These are phyloP conservation scores for Rhodinocichla rosea DNA, from an alignment of 2,113 vertebrate genomes.

Conservation along the genomic window DNA sequence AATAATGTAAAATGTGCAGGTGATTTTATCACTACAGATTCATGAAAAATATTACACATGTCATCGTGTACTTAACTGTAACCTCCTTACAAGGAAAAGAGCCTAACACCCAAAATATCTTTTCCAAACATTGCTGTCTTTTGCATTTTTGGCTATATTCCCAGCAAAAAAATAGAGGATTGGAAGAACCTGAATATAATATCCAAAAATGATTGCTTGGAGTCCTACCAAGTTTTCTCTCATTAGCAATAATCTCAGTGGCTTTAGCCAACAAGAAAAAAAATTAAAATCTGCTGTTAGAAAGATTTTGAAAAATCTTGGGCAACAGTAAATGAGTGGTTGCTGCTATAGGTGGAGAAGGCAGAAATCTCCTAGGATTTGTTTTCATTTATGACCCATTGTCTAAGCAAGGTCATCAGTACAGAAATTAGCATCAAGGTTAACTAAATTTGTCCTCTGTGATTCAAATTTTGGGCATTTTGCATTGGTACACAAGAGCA, in stretches of 20 bases:
- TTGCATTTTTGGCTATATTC: background rate
- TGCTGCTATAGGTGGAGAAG: background rate
- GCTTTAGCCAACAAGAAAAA: background rate
- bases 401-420: background rate
- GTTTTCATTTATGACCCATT: accelerated
- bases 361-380: background rate
- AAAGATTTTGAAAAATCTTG: background rate
- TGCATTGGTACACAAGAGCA: background rate
- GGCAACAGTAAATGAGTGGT: background rate
- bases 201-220: background rate
- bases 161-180: background rate
- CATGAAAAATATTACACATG: background rate
- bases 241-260: background rate
- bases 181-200: background rate
- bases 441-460: accelerated
- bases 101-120: background rate
- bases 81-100: background rate
- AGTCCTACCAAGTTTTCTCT: background rate
- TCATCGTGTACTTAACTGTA: background rate
- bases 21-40: background rate
- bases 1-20: background rate
- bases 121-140: background rate
- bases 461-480: background rate
- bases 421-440: background rate
- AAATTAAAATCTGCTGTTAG: background rate